phyloP scores from a whole-genome alignment of 1,140 invertebrate genomes.

The Steinernema feltiae region DNA sequence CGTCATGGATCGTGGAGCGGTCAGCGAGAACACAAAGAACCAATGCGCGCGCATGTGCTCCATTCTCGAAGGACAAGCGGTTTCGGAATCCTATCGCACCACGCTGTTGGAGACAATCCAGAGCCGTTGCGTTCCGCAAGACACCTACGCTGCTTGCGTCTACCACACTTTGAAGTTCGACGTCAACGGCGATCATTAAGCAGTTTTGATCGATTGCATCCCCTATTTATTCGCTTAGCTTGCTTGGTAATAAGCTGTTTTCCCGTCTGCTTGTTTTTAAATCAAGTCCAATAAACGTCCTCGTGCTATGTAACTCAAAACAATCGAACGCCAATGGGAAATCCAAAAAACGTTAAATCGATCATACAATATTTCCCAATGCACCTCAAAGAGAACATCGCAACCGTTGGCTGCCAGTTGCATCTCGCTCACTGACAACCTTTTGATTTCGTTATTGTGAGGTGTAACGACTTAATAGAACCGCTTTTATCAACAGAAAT shows the following conservation, averaged over 20 bases:
- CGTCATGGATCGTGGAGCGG: conserved; percentile 32
- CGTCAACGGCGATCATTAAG: conserved; percentile 29
- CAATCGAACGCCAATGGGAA: no score
- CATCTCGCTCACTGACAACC: no score
- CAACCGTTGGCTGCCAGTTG: no score
- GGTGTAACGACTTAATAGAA: no score
- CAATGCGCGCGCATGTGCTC: conserved; percentile 39
- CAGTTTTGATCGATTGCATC: not conserved
- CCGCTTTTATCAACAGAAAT: no score
- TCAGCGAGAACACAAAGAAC: conserved; percentile 16
- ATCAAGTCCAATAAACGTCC: no score
- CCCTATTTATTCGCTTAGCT: not conserved
- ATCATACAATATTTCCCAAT: no score
- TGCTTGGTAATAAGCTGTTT: not conserved
- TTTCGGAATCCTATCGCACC: conserved; percentile 9
- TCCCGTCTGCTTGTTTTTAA: not conserved
- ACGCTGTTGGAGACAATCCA: conserved; percentile 33
- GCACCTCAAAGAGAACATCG: no score
- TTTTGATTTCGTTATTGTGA: no score
- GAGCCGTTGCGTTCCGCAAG: conserved; percentile 27
- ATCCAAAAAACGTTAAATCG: no score
- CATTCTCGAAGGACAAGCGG: conserved; percentile 22
- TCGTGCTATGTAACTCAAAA: no score
- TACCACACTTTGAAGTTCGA: conserved; percentile 43
- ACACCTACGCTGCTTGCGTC: conserved; percentile 39